Evolutionary conservation across 2,113 vertebrate genomes (phyloP).

Genomic region (Microtus oregoni): DNA sequence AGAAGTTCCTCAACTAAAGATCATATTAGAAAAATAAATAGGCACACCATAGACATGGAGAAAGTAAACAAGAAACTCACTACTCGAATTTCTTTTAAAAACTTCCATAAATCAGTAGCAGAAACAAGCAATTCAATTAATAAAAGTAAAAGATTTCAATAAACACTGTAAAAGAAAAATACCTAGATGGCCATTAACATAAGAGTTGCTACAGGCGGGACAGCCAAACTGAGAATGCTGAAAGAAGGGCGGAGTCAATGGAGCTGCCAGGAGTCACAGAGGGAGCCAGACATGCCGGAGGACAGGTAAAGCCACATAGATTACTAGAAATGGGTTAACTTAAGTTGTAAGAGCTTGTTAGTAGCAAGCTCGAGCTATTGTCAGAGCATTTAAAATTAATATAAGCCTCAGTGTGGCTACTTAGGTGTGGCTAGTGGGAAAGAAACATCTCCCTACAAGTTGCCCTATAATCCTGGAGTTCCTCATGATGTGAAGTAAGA

Average conservation of each 20-base stretch:
- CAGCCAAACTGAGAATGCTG: no score
- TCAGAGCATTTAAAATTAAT: no score
- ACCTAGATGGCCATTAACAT: neutral
- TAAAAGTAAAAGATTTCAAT: slow-evolving; percentile 9
- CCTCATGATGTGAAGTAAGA: neutral
- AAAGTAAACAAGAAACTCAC: neutral
- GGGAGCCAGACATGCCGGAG: no score
- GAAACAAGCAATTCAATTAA: slow-evolving; percentile 35
- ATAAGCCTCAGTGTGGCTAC: no score
- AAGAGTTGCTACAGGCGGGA: neutral
- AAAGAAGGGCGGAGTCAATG: no score
- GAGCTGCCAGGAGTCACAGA: no score
- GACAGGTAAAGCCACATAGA: no score
- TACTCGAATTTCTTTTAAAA: neutral
- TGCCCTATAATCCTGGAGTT: neutral
- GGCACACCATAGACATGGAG: neutral
- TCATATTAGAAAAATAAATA: neutral
- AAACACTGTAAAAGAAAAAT: neutral
- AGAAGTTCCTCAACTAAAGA: neutral
- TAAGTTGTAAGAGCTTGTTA: no score
- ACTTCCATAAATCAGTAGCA: neutral
- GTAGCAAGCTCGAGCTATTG: no score
- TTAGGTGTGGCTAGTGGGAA: no score
- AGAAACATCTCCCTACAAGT: no score
- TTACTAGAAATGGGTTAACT: no score